Percentiles rank a stretch among this genome's conserved stretches.
Conservation (phyloP, 2,888 invertebrate genomes). For the Priocnemis perturbator region DNA sequence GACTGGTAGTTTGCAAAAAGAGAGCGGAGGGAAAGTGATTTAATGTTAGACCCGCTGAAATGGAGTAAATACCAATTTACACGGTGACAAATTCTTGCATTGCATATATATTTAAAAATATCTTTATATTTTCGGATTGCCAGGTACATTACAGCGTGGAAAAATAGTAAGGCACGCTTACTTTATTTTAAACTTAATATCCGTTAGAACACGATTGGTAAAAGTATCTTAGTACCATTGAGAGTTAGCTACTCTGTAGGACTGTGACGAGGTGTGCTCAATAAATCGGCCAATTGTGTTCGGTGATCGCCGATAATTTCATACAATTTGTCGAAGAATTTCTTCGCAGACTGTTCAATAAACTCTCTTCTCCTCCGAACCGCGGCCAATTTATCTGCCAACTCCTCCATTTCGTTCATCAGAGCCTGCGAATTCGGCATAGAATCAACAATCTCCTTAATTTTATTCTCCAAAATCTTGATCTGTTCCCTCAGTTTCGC, state of each 20-base stretch:
- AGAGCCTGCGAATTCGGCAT: constrained; percentile 41
- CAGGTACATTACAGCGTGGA: no score
- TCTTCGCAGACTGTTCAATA: constrained; percentile 52
- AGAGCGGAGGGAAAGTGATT: background rate
- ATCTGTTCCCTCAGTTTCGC: constrained; percentile 55
- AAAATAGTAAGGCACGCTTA: no score
- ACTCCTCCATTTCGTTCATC: constrained; percentile 51
- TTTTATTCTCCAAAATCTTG: constrained; percentile 50
- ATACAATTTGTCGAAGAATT: constrained; percentile 59
- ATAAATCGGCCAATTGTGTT: constrained; percentile 34
- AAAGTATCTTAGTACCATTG: background rate
- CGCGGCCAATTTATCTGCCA: constrained; percentile 59
- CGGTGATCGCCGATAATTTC: constrained; percentile 54
- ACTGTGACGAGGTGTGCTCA: constrained; percentile 14
- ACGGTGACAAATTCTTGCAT: background rate
- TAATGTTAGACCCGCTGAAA: background rate
- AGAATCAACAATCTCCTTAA: constrained; percentile 44
- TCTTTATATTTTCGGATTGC: no score
- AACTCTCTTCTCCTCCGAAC: constrained; percentile 49
- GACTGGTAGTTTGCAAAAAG: no score
- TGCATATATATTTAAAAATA: background rate
- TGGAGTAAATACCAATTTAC: background rate
- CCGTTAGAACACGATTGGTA: no score
- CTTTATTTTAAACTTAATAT: no score
- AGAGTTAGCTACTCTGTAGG: background rate